Conservation (phyloP, 1,140 invertebrate species). For the Pentalonia nigronervosa region DNA sequence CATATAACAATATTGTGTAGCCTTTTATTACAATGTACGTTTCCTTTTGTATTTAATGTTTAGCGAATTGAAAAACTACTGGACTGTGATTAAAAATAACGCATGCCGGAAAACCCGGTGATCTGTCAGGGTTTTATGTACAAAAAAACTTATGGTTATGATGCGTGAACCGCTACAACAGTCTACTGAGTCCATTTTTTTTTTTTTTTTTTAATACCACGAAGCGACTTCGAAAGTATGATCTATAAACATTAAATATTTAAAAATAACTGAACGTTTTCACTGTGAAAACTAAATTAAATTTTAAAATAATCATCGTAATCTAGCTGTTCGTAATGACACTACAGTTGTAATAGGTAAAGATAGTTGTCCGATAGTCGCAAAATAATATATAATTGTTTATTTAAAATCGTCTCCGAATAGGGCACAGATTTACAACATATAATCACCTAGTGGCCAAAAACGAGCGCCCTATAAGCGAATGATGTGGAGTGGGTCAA, state of each 20-base stretch:
- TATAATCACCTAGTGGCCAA: too few species aligned
- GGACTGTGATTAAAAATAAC: constrained; percentile 8
- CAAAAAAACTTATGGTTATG: not conserved
- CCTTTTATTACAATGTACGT: not conserved
- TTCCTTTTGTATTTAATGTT: not conserved
- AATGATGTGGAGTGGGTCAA: too few species aligned
- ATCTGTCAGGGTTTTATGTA: not conserved
- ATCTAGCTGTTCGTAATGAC: too few species aligned
- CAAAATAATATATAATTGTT: too few species aligned
- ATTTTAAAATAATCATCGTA: too few species aligned
- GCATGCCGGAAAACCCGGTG: not conserved
- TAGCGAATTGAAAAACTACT: not conserved
- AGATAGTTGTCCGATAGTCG: too few species aligned
- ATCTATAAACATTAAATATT: not conserved
- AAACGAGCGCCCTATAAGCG: too few species aligned
- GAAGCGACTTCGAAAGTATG: not conserved
- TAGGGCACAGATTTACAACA: too few species aligned
- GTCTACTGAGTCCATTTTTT: not conserved
- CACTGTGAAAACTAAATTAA: too few species aligned
- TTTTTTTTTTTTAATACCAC: not conserved
- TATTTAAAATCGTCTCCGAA: too few species aligned
- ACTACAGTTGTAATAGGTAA: too few species aligned
- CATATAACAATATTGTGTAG: not conserved
- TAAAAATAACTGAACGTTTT: too few species aligned
- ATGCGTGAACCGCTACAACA: not conserved